A percentile compares a stretch with the other conserved stretches of the same genome.
These are phyloP conservation scores for Syritta pipiens DNA, from an alignment of 2,888 invertebrate species.

Conservation along the genomic window DNA sequence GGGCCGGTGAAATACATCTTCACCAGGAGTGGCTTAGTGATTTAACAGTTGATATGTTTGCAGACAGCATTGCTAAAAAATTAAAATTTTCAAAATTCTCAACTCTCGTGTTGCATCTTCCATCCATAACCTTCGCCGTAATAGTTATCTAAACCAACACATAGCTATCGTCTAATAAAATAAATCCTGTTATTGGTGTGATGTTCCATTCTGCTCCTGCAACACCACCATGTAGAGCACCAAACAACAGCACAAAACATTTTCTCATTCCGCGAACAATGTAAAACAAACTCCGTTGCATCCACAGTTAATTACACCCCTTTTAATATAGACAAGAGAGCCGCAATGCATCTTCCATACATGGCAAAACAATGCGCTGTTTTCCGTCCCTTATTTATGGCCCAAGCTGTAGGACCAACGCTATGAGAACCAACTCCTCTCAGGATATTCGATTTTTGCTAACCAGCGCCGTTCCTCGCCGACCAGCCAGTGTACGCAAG, in stretches of 20 bases:
- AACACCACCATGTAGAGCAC: neutral
- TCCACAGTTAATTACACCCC: constrained; percentile 52
- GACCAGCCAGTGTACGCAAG: too few species aligned
- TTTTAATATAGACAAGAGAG: constrained; percentile 55
- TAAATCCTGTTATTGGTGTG: neutral
- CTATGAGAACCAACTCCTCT: neutral
- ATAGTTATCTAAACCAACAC: too few species aligned
- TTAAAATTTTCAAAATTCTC: too few species aligned
- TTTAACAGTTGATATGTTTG: too few species aligned
- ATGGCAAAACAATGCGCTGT: constrained; percentile 49
- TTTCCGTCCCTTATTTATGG: constrained; percentile 51
- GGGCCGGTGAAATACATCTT: too few species aligned
- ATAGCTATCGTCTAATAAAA: neutral
- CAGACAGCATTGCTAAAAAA: too few species aligned
- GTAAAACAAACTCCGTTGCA: constrained; percentile 44
- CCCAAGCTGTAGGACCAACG: constrained; percentile 18
- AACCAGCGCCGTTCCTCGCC: constrained; percentile 9
- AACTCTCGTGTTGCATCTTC: too few species aligned
- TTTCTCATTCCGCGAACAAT: constrained; percentile 40
- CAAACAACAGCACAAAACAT: constrained; percentile 22
- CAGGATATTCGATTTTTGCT: constrained; percentile 35
- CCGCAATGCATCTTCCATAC: constrained; percentile 55
- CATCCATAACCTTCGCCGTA: too few species aligned
- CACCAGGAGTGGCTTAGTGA: too few species aligned
- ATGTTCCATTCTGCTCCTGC: neutral